Conservation (phyloP, 2,797 vertebrate species). For the Lepus townsendii region DNA sequence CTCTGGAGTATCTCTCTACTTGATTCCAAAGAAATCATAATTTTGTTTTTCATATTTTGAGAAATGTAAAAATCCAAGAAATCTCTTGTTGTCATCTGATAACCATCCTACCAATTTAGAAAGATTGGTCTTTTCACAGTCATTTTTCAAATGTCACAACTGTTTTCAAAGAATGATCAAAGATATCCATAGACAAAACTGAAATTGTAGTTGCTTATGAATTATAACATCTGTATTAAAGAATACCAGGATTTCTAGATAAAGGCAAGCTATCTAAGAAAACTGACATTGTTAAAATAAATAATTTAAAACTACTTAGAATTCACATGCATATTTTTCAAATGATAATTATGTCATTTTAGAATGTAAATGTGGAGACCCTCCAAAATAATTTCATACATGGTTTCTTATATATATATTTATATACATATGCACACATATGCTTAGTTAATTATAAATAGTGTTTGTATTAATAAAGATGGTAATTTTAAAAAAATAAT, state of each 20-base stretch:
- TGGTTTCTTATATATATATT: background rate
- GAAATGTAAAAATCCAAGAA: background rate
- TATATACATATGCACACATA: background rate
- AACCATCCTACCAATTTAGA: background rate
- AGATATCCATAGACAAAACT: background rate
- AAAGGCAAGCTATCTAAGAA: background rate
- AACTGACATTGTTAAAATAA: background rate
- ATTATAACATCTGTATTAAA: background rate
- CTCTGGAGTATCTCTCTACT: background rate
- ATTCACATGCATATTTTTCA: background rate
- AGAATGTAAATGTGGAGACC: background rate
- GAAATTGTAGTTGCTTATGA: background rate
- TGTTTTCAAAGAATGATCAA: background rate
- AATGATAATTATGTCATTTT: background rate
- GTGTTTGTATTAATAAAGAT: background rate
- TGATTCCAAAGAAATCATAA: background rate
- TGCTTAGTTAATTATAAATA: background rate
- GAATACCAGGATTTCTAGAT: background rate
- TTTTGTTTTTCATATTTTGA: background rate
- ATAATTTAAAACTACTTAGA: background rate
- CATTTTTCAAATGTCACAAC: background rate
- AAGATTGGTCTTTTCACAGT: background rate
- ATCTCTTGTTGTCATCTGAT: background rate
- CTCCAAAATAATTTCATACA: constrained; percentile 8
- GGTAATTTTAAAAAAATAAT: background rate